A percentile compares a stretch with the other conserved stretches of the same genome.
Conservation (phyloP, 2,797 vertebrate genomes). For the Rhodeus uyekii region DNA sequence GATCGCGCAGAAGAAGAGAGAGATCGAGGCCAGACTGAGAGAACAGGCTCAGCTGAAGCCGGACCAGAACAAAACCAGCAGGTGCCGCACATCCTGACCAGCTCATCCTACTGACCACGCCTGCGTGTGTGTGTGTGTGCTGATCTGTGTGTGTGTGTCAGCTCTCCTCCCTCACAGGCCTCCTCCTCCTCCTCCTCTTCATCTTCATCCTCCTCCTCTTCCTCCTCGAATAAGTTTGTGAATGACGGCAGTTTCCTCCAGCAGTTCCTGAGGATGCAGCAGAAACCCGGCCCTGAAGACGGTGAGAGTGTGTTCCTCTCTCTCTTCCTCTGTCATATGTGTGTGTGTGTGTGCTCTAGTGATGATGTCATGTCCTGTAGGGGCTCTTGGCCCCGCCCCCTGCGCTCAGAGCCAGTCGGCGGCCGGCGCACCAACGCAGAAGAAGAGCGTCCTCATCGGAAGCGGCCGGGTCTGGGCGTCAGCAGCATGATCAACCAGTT, state of each 20-base stretch:
- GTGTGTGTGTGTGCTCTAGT: too few relatives aligned
- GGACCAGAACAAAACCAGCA: background rate
- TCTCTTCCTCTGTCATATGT: too few relatives aligned
- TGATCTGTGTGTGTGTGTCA: slow-evolving; percentile 48
- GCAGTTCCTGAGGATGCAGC: slow-evolving; percentile 96
- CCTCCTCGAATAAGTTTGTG: slow-evolving; percentile 86
- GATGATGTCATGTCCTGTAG: slow-evolving; percentile 58
- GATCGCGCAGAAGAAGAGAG: slow-evolving; percentile 94
- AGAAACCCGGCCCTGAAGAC: slow-evolving; percentile 75
- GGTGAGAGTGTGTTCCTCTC: slow-evolving; percentile 62
- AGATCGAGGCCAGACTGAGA: slow-evolving; percentile 92
- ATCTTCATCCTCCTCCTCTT: slow-evolving; percentile 25
- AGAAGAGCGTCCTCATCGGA: slow-evolving; percentile 83
- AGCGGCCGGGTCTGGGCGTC: slow-evolving; percentile 82
- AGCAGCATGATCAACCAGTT: slow-evolving; percentile 86
- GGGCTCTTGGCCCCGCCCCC: slow-evolving; percentile 52
- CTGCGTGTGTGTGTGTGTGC: too few relatives aligned
- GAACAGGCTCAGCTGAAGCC: slow-evolving; percentile 80
- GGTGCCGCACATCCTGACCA: too few relatives aligned
- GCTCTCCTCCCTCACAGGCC: slow-evolving; percentile 68
- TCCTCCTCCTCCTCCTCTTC: slow-evolving; percentile 56
- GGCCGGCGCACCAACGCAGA: slow-evolving; percentile 64
- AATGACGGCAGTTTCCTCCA: slow-evolving; percentile 98
- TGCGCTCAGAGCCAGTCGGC: slow-evolving; percentile 53
- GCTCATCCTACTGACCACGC: too few relatives aligned